These are phyloP conservation scores for Drosophila melanica DNA, from an alignment of 1,140 invertebrate genomes.

Conservation along the genomic window DNA sequence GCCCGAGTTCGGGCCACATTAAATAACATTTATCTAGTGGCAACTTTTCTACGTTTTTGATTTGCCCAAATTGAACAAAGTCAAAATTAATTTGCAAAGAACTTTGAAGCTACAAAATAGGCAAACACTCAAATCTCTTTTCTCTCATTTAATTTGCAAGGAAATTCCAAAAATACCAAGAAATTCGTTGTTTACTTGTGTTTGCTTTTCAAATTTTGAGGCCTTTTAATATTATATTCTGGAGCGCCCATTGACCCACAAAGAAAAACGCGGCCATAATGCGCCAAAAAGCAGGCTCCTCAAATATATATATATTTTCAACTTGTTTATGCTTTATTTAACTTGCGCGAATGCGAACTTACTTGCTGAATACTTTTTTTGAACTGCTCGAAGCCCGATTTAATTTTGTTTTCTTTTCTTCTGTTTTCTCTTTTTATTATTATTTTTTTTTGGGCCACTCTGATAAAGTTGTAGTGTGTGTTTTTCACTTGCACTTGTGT, in stretches of 20 bases:
- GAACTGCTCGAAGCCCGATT: neutral
- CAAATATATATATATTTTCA: slow-evolving; percentile 19
- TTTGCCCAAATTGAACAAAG: slow-evolving; percentile 62
- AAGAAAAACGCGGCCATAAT: slow-evolving; percentile 28
- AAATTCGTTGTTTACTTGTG: neutral
- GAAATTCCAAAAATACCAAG: slow-evolving; percentile 27
- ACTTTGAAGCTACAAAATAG: slow-evolving; percentile 36
- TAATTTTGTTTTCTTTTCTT: neutral
- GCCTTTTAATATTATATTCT: slow-evolving; percentile 23
- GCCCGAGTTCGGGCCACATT: slow-evolving; percentile 37
- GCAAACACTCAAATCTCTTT: slow-evolving; percentile 13
- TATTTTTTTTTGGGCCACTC: too few species aligned
- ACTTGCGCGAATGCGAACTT: slow-evolving; percentile 13
- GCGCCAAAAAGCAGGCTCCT: slow-evolving; percentile 51
- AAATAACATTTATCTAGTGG: slow-evolving; percentile 66
- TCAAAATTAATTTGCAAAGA: slow-evolving; percentile 65
- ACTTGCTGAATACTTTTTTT: slow-evolving; percentile 23
- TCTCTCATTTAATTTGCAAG: slow-evolving; percentile 55
- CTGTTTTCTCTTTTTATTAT: too few species aligned
- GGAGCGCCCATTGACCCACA: slow-evolving; percentile 62
- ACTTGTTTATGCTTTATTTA: slow-evolving; percentile 20
- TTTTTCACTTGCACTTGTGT: slow-evolving; percentile 9
- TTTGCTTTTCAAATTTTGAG: neutral
- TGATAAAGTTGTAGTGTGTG: too few species aligned
- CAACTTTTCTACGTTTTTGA: slow-evolving; percentile 40